Conservation (phyloP, 2,113 vertebrate species). For the Leptocoma aspasia region DNA sequence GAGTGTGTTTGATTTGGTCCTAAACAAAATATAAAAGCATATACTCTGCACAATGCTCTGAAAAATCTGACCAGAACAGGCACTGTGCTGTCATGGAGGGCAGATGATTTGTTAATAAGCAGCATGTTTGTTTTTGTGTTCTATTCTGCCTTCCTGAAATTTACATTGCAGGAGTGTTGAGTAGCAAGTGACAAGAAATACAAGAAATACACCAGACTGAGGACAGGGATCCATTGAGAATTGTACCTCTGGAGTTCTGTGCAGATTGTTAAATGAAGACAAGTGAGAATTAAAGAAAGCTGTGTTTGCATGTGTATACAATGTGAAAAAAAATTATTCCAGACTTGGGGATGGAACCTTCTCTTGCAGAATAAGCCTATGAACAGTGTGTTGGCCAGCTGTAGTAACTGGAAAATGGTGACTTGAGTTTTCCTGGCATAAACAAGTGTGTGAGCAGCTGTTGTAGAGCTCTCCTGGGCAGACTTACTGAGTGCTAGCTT, state of each 20-base stretch:
- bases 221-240: neutral
- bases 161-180: neutral
- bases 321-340: neutral
- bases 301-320: neutral
- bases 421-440: neutral
- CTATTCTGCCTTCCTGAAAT: neutral
- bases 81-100: neutral
- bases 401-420: neutral
- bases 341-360: neutral
- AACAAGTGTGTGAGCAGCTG: neutral
- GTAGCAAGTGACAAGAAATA: neutral
- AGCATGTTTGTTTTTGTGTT: neutral
- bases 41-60: neutral
- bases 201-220: neutral
- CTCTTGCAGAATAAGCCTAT: neutral
- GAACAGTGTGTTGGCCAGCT: neutral
- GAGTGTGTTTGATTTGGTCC: neutral
- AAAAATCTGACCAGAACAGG: neutral
- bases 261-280: neutral
- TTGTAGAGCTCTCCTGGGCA: neutral
- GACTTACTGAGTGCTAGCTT: neutral
- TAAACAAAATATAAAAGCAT: neutral
- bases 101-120: neutral
- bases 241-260: neutral
- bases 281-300: neutral